Evolutionary conservation across 1,140 invertebrate species (phyloP), one percentile per base, ranked within the genome.

Genomic region (Tetramorium alpestre): DNA sequence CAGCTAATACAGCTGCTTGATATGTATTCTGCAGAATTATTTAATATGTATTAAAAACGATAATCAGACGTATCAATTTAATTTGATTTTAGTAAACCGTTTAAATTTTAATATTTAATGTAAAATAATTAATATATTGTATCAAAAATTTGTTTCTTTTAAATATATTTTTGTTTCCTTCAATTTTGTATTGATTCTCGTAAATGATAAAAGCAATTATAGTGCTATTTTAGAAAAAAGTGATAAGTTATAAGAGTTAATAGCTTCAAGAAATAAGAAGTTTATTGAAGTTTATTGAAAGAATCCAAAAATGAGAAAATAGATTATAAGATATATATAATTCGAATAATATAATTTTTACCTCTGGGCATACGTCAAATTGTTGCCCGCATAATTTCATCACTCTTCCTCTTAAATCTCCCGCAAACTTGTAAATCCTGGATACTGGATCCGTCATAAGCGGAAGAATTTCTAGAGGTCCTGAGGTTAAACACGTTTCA

Each of bases 401-500:
- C 33, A 92, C 47, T 72, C 49, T 90, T 8, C 18, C 18, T 80
- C 58, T 49, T 16, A 93, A 44, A 47, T 93, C 88, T 58, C 81
- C 85, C 22, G 86, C 38, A 49, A 93, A 93, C 22, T 73, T 22
- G 13, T 70, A 78, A n/a, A 90, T 64, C 58, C 81, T 72, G 16
- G 64, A 22, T 51, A 91, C 81, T 8, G 70, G 80, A 18, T 90
- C 88, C 22, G 67, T 89, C n/a, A 8, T 2, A 54, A 41, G 65
- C 8, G 58, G 65, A 65, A 91, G 70, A 64, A 88, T 65, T 82
- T 91, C 44, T 51, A 87, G 49, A 41, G 76, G 72, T 56, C 75
- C 77, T 62, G 75, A 85, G 49, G 85, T 65, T 13, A 94, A 41
- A 67, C 93, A 94, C n/a, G 87, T 67, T 65, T 86, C 82, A 28